Conservation (phyloP, 2,113 vertebrate species). For the Microcebus murinus region DNA sequence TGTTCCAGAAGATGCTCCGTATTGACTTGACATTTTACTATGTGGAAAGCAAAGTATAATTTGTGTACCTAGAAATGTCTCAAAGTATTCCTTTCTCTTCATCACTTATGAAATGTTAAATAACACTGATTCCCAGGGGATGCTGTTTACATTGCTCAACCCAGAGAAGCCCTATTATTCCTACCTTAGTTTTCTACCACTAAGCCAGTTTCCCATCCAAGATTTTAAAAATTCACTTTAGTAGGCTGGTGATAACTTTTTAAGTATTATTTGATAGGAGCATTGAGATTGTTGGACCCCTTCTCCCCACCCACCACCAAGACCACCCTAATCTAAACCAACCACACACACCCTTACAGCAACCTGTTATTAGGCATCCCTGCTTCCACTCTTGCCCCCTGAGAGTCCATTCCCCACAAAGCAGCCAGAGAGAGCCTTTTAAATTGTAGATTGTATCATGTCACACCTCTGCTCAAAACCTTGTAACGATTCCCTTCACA, state of each 20-base stretch:
- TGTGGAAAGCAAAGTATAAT: slow-evolving; percentile 35
- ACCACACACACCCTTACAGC: not conserved
- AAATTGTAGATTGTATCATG: not conserved
- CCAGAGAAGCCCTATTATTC: not conserved
- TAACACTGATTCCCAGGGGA: not conserved
- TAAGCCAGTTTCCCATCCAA: not conserved
- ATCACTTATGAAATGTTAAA: slow-evolving; percentile 45
- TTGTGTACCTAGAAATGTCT: not conserved
- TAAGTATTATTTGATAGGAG: not conserved
- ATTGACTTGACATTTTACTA: slow-evolving; percentile 54
- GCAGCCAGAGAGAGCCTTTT: not conserved
- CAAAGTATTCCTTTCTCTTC: slow-evolving; percentile 37
- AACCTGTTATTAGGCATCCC: not conserved
- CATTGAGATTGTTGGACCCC: not conserved
- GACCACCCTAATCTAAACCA: not conserved
- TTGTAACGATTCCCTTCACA: not conserved
- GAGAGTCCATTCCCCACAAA: not conserved
- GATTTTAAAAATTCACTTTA: not conserved
- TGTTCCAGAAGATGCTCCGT: slow-evolving; percentile 14
- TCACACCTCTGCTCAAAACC: not conserved
- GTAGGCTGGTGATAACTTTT: not conserved
- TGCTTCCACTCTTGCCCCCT: not conserved
- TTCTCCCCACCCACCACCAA: not conserved
- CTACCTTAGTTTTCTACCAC: not conserved
- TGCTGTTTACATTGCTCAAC: not conserved